Percentiles rank a stretch among this genome's conserved stretches.
Conservation (phyloP, 2,888 invertebrate species). For the Perdita meconis region DNA sequence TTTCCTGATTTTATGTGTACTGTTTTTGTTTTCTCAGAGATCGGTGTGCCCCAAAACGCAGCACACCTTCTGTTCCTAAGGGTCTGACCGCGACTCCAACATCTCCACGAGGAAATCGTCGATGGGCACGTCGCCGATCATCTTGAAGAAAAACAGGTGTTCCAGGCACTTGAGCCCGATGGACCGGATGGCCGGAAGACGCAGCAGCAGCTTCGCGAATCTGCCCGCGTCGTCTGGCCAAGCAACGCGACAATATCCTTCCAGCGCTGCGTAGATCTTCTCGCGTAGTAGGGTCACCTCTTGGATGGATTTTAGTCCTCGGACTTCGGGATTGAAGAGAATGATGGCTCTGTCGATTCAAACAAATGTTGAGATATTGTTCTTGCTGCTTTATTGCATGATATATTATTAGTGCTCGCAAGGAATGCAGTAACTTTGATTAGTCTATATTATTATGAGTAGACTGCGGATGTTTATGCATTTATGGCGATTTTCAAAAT, state of each 20-base stretch:
- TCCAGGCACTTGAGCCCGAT: conserved; percentile 97
- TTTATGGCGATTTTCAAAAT: too few relatives aligned
- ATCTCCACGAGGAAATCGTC: conserved; percentile 93
- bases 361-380: too few relatives aligned
- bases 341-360: conserved; percentile 89
- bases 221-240: conserved; percentile 97
- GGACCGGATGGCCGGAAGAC: conserved; percentile 94
- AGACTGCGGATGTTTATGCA: too few relatives aligned
- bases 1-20: background rate
- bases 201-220: conserved; percentile 96
- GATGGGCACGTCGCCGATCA: conserved; percentile 94
- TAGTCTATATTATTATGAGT: too few relatives aligned
- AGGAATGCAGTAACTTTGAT: too few relatives aligned
- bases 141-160: conserved; percentile 96
- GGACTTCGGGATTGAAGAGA: conserved; percentile 98
- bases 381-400: too few relatives aligned
- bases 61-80: conserved; percentile 81
- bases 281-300: conserved; percentile 95
- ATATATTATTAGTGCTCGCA: too few relatives aligned
- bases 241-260: conserved; percentile 95
- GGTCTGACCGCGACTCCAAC: conserved; percentile 88
- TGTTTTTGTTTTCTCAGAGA: conserved; percentile 62
- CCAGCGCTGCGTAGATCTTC: conserved; percentile 97
- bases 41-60: conserved; percentile 80
- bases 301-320: conserved; percentile 92